phyloP scores from a whole-genome alignment of 2,113 vertebrate species.

The Canis aureus region DNA sequence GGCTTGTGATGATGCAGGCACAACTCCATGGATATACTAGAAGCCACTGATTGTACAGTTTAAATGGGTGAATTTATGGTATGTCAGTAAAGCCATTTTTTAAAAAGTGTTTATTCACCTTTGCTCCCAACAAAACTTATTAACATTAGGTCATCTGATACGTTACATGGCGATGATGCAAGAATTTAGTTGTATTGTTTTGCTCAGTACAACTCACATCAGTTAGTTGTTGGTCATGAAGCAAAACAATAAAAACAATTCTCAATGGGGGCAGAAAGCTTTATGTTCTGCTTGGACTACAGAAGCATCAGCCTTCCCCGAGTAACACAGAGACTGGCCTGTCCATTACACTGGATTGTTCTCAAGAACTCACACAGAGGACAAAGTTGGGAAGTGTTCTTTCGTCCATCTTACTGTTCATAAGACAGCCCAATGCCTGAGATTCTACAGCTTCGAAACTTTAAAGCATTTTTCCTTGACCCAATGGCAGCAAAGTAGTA shows the following conservation, averaged over 20 bases:
- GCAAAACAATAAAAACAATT: conserved; percentile 39
- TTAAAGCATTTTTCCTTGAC: conserved; percentile 65
- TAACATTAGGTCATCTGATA: conserved; percentile 12
- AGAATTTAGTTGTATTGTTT: conserved; percentile 43
- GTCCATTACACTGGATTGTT: background rate
- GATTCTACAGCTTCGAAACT: conserved; percentile 49
- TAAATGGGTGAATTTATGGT: background rate
- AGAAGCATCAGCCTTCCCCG: background rate
- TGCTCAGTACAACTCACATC: background rate
- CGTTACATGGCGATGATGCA: background rate
- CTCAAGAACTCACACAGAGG: background rate
- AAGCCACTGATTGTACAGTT: background rate
- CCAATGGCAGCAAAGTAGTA: conserved; percentile 57
- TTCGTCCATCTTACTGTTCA: conserved; percentile 17
- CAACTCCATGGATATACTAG: background rate
- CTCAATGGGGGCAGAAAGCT: background rate
- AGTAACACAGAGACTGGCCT: background rate
- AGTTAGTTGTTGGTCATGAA: conserved; percentile 2
- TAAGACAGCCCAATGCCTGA: background rate
- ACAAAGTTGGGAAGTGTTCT: conserved; percentile 19
- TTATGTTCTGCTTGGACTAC: background rate
- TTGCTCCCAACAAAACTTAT: conserved; percentile 1
- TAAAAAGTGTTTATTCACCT: background rate
- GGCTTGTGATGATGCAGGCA: background rate
- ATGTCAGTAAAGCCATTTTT: background rate